These are phyloP conservation scores for Podarcis siculus DNA, from an alignment of 2,797 vertebrate species.

Conservation along the genomic window DNA sequence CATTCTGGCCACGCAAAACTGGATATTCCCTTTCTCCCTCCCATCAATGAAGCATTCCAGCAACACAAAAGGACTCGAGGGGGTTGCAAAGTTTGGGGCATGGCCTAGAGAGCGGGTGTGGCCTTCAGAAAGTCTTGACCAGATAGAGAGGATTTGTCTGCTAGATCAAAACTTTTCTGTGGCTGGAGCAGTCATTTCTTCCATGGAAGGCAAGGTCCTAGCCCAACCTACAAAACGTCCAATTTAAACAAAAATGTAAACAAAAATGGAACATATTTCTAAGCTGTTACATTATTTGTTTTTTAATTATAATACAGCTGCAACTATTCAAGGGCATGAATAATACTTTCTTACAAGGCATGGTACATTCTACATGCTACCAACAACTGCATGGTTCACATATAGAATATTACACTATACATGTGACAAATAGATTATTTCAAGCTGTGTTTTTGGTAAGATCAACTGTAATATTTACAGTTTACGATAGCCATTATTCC, in stretches of 20 bases:
- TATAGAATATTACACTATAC: neutral
- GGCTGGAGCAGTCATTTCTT: no score
- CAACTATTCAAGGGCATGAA: neutral
- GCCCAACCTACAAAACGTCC: no score
- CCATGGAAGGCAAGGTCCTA: no score
- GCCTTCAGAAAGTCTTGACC: no score
- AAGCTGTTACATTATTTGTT: neutral
- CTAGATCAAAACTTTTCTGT: no score
- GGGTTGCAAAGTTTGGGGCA: no score
- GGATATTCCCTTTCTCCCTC: no score
- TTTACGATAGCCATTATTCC: conserved; percentile 5
- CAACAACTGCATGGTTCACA: neutral
- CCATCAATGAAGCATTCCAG: no score
- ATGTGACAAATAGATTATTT: neutral
- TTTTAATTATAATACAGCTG: neutral
- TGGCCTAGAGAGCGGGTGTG: no score
- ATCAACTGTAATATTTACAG: conserved; percentile 11
- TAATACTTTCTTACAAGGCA: neutral
- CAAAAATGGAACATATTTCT: neutral
- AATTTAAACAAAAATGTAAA: no score
- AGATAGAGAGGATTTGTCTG: neutral
- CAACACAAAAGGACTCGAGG: no score
- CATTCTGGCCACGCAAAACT: no score
- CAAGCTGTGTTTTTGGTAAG: neutral
- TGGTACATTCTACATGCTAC: neutral